Conservation (phyloP, 2,888 invertebrate species). For the Empis stercorea region DNA sequence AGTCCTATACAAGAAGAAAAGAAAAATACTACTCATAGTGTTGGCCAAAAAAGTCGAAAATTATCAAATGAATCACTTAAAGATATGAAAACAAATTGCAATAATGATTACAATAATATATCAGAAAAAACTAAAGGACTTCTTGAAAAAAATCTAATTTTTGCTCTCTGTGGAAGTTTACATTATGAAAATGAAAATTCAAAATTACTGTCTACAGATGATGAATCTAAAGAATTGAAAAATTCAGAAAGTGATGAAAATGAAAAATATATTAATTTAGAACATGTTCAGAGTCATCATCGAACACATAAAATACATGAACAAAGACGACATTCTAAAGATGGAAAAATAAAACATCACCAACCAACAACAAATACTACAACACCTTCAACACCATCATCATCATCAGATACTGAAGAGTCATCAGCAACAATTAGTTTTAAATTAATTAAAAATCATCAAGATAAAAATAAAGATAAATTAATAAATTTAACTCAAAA, state of each 20-base stretch:
- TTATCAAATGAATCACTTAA: background rate
- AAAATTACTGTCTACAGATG: background rate
- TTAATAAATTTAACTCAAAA: background rate
- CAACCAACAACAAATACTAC: slow-evolving; percentile 20
- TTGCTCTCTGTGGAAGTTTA: slow-evolving; percentile 33
- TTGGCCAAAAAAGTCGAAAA: background rate
- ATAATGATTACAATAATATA: slow-evolving; percentile 13
- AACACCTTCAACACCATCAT: slow-evolving; percentile 20
- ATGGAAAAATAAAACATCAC: slow-evolving; percentile 23
- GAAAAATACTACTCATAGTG: background rate
- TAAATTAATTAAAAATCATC: too few relatives aligned
- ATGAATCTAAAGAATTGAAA: background rate
- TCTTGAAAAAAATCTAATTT: slow-evolving; percentile 27
- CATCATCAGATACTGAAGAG: slow-evolving; percentile 6
- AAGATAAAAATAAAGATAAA: too few relatives aligned
- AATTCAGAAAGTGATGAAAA: slow-evolving; percentile 14
- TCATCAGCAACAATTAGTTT: background rate
- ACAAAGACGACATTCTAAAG: slow-evolving; percentile 19
- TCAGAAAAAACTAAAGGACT: slow-evolving; percentile 23
- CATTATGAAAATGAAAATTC: slow-evolving; percentile 28
- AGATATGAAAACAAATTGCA: slow-evolving; percentile 1
- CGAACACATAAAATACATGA: too few relatives aligned
- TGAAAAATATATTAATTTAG: background rate
- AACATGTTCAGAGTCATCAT: background rate
- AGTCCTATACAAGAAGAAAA: slow-evolving; percentile 28